Evolutionary conservation across 2,888 invertebrate genomes (phyloP), one percentile per base, ranked within the genome.

Genomic region (Drosophila sordidapex): DNA sequence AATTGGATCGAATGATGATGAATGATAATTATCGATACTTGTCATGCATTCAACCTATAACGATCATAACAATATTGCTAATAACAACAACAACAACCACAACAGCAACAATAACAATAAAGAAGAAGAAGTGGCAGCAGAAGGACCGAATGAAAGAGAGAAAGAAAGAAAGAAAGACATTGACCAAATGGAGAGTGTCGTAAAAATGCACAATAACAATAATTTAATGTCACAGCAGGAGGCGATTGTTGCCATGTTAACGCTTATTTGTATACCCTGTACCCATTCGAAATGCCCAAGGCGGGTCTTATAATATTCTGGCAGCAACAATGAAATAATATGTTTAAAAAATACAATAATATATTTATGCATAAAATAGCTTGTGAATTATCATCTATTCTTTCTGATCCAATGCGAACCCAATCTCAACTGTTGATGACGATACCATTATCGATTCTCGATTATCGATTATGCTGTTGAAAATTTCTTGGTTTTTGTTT

Each of bases 191-290:
- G 83, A 90, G 89, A 90, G 81, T 86, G 91, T 90, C 92, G 90
- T 89, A 87, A 90, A 89, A 90, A 84, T 91, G 83, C 83, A 91
- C 87, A 91, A 90, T 90, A 91, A 91, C 89, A 91, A 91, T 92
- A 92, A 91, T 92, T 92, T 92, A 93, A 89, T 91, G 90, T 89
- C 93, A 83, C 93, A 91, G 93, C 93, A 89, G 93, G 93, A 90
- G 87, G 84, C 91, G 91, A 92, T 93, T 93, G 93, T 93, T 93
- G 88, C 92, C 93, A 93, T 93, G 93, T 93, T 93, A 93, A 92
- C 93, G 93, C 92, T 92, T 89, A 84, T 89, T 90, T 82, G 7
- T 29, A 56, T 38, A 40, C 56, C 56, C 56, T 35, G 52, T 31
- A 51, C 6, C 18, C 52, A 25, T 8, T 8, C 15, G 8, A 8